Percentiles rank a stretch among this genome's conserved stretches.
phyloP scores from a whole-genome alignment of 2,888 invertebrate species.

The Yponomeuta malinellus region DNA sequence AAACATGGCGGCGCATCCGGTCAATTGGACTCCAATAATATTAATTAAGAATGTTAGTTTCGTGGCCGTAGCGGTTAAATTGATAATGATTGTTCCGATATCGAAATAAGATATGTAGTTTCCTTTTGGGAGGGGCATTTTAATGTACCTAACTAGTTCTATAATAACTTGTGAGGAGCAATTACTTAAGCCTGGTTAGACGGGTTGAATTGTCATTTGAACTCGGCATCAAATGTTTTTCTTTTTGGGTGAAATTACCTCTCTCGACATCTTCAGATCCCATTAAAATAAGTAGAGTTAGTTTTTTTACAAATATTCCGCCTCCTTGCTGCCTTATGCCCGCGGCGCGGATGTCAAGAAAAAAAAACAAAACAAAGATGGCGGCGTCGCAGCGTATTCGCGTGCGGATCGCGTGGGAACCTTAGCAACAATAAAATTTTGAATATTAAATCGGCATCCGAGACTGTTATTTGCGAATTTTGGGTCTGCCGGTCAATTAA shows the following conservation, averaged over 20 bases:
- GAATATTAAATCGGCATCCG: slow-evolving; percentile 29
- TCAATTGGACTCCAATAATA: slow-evolving; percentile 39
- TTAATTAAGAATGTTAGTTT: slow-evolving; percentile 21
- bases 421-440: slow-evolving; percentile 41
- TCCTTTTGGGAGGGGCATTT: background rate
- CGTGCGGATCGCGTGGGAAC: slow-evolving; percentile 67
- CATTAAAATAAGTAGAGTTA: background rate
- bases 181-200: background rate
- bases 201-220: background rate
- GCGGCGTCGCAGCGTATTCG: slow-evolving; percentile 36
- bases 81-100: slow-evolving; percentile 15
- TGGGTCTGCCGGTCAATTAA: background rate
- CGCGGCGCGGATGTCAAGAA: slow-evolving; percentile 7
- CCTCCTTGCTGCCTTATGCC: slow-evolving; percentile 2
- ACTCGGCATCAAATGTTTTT: background rate
- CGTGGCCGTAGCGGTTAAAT: slow-evolving; percentile 6
- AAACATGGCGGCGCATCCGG: slow-evolving; percentile 57
- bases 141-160: background rate
- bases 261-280: background rate
- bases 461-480: slow-evolving; percentile 37
- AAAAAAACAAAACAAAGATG: background rate
- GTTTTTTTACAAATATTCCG: background rate
- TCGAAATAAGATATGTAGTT: background rate
- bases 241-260: background rate
- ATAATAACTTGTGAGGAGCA: background rate